phyloP scores from a whole-genome alignment of 2,797 vertebrate genomes.

The Cynodonichthys magdalenae region DNA sequence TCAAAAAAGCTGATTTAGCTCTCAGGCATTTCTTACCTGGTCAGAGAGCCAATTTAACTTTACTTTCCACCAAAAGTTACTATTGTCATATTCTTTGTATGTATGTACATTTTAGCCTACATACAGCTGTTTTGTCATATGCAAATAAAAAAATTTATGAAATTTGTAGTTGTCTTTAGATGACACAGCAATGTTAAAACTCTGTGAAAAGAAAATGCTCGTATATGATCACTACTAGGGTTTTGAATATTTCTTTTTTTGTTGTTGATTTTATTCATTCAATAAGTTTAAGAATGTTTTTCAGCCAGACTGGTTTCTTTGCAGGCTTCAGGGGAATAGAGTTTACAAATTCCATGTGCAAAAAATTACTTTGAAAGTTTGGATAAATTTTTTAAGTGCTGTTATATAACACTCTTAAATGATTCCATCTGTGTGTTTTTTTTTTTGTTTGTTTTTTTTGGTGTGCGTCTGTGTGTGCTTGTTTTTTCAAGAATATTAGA shows the following conservation, averaged over 20 bases:
- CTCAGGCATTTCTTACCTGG: too few species aligned
- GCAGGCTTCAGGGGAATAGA: conserved; percentile 21
- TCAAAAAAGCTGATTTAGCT: too few species aligned
- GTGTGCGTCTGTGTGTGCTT: conserved; percentile 2
- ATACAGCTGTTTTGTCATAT: not conserved
- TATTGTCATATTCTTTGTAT: too few species aligned
- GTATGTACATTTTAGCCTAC: too few species aligned
- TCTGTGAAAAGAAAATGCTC: too few species aligned
- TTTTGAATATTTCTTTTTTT: conserved; percentile 9
- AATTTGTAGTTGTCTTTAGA: not conserved
- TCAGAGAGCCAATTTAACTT: too few species aligned
- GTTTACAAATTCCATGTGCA: conserved; percentile 33
- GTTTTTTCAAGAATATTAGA: not conserved
- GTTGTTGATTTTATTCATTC: conserved; percentile 11
- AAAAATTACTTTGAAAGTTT: conserved; percentile 42
- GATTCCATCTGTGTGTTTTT: conserved; percentile 33
- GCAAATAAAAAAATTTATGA: not conserved
- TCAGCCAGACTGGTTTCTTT: conserved; percentile 34
- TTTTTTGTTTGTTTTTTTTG: too few species aligned
- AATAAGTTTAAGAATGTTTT: conserved; percentile 24
- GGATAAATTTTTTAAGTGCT: conserved; percentile 50
- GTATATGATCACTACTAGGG: conserved; percentile 5
- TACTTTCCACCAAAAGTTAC: too few species aligned
- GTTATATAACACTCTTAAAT: conserved; percentile 56
- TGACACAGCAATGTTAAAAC: too few species aligned